Base-by-base conservation (phyloP, 1,140 invertebrate genomes). In the Zaprionus capensis region DNA sequence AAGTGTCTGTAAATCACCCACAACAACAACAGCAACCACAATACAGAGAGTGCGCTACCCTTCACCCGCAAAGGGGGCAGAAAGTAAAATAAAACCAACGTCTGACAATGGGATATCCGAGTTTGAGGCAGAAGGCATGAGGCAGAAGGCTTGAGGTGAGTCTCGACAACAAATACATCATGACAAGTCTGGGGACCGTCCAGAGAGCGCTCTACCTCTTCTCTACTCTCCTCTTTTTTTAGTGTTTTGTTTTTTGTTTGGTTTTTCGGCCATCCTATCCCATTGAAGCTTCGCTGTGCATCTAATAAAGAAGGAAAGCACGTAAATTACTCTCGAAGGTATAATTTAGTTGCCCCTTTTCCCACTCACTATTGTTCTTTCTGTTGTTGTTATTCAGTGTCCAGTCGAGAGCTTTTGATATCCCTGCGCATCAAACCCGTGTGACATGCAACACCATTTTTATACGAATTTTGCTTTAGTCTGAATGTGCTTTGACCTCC, bases 1-100 rank as follows among this genome's bases (percentile, higher is more conserved):
- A 85, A 88, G 86, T 85, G 85, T 85, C 81, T 85, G 85, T 82
- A 88, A 88, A 88, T 90, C 84, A 88, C 84, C 84, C 85, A 80
- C 78, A 80, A 73, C 74, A 80, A 58, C 66, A 77, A 66, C 51
- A 73, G 49, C 66, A 75, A 76, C 70, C 77, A 68, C 65, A 46
- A 68, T 53, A 80, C 41, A 70, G n/a, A 24, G 41, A 9, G 15
- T 5, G 0, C 14, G 5, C 5, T 41, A 28, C 22, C 26, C 36
- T 11, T 17, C n/a, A 36, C 38, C 38, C 26, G 41, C 49, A 28
- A 14, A 56, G 63, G 67, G 31, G 12, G 14, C 14, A 28, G 49
- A 34, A 59, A 63, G 36, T 49, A 67, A 76, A 76, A 67, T 49
- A 67, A 65, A 71, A 66, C 68, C 68, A 64, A 65, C 41, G 51